Evolutionary conservation across 1,140 invertebrate species (phyloP), one percentile per base, ranked within the genome.

Genomic region (Bombus polaris): DNA sequence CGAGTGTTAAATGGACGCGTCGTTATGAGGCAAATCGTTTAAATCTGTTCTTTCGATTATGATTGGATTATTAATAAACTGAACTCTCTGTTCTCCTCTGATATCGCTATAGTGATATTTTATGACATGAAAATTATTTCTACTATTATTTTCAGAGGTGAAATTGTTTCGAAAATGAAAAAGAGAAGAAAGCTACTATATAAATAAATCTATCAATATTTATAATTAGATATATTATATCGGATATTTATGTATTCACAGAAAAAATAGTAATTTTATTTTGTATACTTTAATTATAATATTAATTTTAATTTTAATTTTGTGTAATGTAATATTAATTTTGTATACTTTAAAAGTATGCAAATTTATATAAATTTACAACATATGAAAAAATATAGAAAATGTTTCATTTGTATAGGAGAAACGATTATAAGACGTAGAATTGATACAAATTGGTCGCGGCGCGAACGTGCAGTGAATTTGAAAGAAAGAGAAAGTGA

Each of bases 401-500:
- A 53, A 53, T 53, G 18, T 66, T 13, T 32, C 1, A 66, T 32
- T 15, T 32, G 62, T 13, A 15, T n/a, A n/a, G 2, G n/a, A 32
- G 39, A 32, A 62, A 12, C 22, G 12, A 47, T 28, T 68, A 9
- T 13, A n/a, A 42, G 47, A 39, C 39, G 71, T 6, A 22, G 22
- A 22, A 44, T 8, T 42, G 12, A 10, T 62, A 42, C 28, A 25
- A 35, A 32, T 57, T 62, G 57, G 47, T 79, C 66, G 22, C 74
- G 53, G 1, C 32, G 44, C 37, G 25, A 25, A 47, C 75, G 35
- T 68, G 78, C 57, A 81, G 39, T 74, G 79, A 85, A 57, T 74
- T 74, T 62, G 59, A 81, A 75, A 83, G 80, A 72, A 83, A 39
- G 80, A 86, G 80, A 86, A 86, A 82, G 80, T 76, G 62, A 70